Percentiles rank a stretch among this genome's conserved stretches.
Conservation (phyloP, 2,888 invertebrate species). For the Caenorhabditis imperialis region DNA sequence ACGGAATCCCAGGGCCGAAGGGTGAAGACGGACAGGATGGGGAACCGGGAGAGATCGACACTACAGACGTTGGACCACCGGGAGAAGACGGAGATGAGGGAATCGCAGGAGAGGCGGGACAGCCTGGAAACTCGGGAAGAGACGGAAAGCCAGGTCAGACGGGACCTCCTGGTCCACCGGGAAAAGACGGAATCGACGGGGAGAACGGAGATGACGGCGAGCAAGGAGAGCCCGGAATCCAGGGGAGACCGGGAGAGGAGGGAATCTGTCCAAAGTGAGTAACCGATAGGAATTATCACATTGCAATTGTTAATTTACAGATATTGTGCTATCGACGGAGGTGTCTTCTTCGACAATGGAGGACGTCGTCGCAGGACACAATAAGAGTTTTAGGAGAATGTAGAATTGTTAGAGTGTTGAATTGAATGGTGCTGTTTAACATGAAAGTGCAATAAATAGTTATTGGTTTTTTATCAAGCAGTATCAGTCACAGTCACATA, state of each 20-base stretch:
- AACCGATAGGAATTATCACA: background rate
- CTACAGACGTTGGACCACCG: constrained; percentile 41
- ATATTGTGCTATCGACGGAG: constrained; percentile 60
- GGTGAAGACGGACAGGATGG: constrained; percentile 54
- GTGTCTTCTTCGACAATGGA: constrained; percentile 57
- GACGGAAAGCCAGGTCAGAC: constrained; percentile 55
- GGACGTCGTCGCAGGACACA: constrained; percentile 27
- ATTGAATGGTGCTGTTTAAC: constrained; percentile 23
- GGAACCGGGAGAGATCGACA: constrained; percentile 35
- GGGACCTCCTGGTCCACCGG: constrained; percentile 59
- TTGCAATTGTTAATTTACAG: constrained; percentile 11
- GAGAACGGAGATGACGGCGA: constrained; percentile 51
- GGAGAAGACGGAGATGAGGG: constrained; percentile 57
- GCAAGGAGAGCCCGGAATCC: constrained; percentile 53
- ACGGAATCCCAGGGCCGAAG: constrained; percentile 37
- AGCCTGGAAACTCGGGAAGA: constrained; percentile 55
- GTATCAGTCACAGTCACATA: background rate
- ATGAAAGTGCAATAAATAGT: constrained; percentile 47
- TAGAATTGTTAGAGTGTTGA: too few relatives aligned
- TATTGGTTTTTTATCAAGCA: constrained; percentile 39
- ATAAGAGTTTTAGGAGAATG: background rate
- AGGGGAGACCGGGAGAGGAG: constrained; percentile 60
- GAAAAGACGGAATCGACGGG: constrained; percentile 56
- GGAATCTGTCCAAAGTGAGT: constrained; percentile 59
- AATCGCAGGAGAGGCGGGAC: constrained; percentile 57